Evolutionary conservation across 2,797 vertebrate genomes (phyloP).

Genomic region (Limnodromus scolopaceus): DNA sequence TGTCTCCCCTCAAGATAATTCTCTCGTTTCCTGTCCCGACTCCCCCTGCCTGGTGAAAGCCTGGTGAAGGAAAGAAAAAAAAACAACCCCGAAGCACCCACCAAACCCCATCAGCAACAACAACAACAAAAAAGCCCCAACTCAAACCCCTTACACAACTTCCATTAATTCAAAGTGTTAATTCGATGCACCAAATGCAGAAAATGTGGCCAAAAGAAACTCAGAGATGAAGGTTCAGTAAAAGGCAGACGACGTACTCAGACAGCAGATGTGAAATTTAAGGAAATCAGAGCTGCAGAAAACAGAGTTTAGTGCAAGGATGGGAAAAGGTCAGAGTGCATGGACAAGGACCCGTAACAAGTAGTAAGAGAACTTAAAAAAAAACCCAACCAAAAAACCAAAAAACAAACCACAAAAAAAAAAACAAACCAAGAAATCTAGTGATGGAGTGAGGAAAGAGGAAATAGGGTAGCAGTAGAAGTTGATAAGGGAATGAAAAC

Average conservation of each 20-base stretch:
- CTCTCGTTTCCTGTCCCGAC: background rate
- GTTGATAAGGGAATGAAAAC: background rate
- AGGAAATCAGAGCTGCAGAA: background rate
- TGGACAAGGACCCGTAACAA: rapidly evolving
- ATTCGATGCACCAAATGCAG: background rate
- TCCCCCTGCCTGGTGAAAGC: background rate
- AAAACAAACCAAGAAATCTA: background rate
- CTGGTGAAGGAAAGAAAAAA: background rate
- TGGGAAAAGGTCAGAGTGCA: background rate
- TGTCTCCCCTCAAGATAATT: background rate
- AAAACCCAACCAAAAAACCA: background rate
- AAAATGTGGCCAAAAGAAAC: background rate
- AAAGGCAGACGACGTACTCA: background rate
- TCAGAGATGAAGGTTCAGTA: background rate
- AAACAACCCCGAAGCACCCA: background rate
- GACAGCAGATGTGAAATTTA: background rate
- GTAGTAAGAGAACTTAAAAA: background rate
- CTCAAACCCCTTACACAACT: background rate
- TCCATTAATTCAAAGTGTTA: background rate
- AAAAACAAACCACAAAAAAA: background rate
- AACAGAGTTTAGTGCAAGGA: background rate
- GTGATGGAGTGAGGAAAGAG: background rate
- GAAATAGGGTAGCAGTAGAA: background rate
- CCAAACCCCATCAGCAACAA: rapidly evolving
- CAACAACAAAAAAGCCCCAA: background rate